phyloP scores from a whole-genome alignment of 2,888 invertebrate genomes.

The Chirona hameri region DNA sequence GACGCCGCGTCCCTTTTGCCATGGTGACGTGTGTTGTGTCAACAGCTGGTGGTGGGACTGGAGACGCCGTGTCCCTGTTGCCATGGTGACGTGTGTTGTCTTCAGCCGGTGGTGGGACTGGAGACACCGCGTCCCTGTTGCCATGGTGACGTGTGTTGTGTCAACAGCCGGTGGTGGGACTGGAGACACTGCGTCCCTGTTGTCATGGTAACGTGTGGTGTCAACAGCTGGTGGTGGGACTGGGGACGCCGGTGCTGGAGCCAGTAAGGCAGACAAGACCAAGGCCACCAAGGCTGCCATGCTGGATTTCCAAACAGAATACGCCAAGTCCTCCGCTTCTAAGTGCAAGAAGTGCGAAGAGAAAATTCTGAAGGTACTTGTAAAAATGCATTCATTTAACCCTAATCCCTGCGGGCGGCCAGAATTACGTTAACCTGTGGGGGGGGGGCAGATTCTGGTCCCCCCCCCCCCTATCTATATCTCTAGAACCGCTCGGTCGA shows the following conservation, averaged over 20 bases:
- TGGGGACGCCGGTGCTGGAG: neutral
- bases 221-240: slow-evolving; percentile 22
- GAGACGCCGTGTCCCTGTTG: no score
- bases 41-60: neutral
- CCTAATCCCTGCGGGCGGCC: no score
- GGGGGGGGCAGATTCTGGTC: no score
- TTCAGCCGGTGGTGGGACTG: slow-evolving; percentile 26
- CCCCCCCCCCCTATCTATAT: no score
- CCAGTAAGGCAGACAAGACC: slow-evolving; percentile 30
- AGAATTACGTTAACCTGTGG: no score
- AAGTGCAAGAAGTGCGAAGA: slow-evolving; percentile 78
- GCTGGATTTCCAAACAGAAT: slow-evolving; percentile 72
- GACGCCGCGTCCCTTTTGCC: no score
- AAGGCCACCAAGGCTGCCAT: slow-evolving; percentile 41
- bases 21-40: neutral
- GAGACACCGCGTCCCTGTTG: slow-evolving; percentile 42
- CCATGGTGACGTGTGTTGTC: neutral
- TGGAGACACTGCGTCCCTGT: no score
- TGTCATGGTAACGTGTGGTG: neutral
- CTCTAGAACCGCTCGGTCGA: no score
- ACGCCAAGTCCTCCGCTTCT: slow-evolving; percentile 79
- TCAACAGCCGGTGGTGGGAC: neutral
- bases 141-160: neutral
- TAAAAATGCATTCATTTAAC: no score
- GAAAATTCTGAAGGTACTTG: slow-evolving; percentile 69